Conservation (phyloP, 2,113 vertebrate species). For the Pelusios castaneus region DNA sequence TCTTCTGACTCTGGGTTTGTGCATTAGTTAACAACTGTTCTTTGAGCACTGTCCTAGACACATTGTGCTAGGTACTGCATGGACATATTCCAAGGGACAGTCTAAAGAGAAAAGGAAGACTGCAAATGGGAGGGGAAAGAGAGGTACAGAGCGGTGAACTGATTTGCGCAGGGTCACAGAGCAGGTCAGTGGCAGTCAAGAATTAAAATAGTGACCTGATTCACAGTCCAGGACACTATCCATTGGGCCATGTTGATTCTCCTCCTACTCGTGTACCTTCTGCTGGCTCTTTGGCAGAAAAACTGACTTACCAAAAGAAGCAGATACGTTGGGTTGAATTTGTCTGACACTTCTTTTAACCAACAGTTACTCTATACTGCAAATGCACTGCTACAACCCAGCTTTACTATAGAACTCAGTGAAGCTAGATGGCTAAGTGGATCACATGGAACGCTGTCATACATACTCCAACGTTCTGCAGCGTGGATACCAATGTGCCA, state of each 20-base stretch:
- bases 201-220: background rate
- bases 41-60: background rate
- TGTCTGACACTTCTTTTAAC: background rate
- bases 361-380: background rate
- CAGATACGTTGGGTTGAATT: background rate
- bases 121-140: background rate
- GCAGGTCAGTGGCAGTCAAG: rapidly evolving
- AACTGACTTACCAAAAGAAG: background rate
- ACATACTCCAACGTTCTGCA: background rate
- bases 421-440: background rate
- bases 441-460: background rate
- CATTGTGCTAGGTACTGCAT: background rate
- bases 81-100: background rate
- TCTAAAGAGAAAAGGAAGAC: background rate
- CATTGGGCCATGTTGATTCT: background rate
- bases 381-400: background rate
- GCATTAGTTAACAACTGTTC: too few relatives aligned
- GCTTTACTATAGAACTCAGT: background rate
- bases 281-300: background rate
- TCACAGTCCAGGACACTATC: too few relatives aligned
- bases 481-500: background rate
- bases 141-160: background rate
- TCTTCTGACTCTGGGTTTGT: background rate
- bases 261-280: background rate
- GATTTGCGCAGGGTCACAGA: background rate